Evolutionary conservation across 2,113 vertebrate species (phyloP), one percentile per base, ranked within the genome.

Genomic region (Hippocampus mohnikei): DNA sequence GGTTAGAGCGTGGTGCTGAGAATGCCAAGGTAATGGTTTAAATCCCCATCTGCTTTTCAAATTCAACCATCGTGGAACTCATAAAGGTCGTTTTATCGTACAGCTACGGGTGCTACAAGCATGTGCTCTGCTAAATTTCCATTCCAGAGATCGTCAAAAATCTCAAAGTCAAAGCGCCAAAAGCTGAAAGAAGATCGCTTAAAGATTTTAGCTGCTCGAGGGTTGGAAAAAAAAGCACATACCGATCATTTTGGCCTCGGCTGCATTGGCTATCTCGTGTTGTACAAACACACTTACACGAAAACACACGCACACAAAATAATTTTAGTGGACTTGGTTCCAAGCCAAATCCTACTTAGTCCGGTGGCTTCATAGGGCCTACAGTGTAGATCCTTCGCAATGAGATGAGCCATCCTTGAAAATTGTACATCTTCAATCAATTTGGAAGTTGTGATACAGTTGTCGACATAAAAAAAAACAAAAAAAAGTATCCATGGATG

Each of bases 1-100:
- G 33, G 33, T 37, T 37, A 88, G 86, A 88, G 81, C 80, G 86
- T 85, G 81, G 86, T 85, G 84, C 84, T 85, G 85, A 84, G 84
- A 84, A 88, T 84, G 86, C 81, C 80, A 85, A 84, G 81, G 84
- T 88, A 79, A 78, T 75, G 83, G 81, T 79, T 87, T 87, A 79
- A 77, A 85, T 77, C 73, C 83, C 81, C 81, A 77, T 48, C 1
- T 46, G 11, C 41, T 15, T 46, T 46, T 13, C 44, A 46, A 16
- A 46, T 46, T 3, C 5, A 15, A 15, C 12, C 46, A 48, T 18
- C 16, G 15, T 48, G 16, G 5, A 16, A 48, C 46, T 16, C 33
- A 37, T 37, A 37, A 37, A 37, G 33, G 33, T 37, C 5, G 5
- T 37, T 37, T 37, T 37, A 37, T 1, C 3, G 2, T 29, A 29